Conservation (phyloP, 2,113 vertebrate genomes). For the Tichodroma muraria region DNA sequence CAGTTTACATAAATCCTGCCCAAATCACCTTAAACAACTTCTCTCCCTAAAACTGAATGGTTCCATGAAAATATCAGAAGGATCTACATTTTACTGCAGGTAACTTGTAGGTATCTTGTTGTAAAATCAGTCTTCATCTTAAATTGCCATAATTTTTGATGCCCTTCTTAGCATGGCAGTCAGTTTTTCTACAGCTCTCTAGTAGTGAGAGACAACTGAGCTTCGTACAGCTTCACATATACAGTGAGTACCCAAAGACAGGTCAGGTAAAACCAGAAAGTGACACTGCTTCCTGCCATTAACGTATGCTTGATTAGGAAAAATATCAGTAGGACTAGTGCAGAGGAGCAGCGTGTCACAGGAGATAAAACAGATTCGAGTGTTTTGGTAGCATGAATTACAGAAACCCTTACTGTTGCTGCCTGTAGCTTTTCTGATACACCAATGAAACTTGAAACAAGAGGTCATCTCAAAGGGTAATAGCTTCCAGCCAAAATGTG, state of each 20-base stretch:
- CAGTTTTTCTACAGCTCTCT: not conserved
- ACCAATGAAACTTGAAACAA: conserved; percentile 52
- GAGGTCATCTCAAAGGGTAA: conserved; percentile 36
- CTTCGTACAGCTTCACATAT: not conserved
- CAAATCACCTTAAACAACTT: not conserved
- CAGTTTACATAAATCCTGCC: not conserved
- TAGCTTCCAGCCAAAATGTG: conserved; percentile 53
- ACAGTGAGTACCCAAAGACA: not conserved
- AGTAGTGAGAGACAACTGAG: not conserved
- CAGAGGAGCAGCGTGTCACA: not conserved
- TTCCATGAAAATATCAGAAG: not conserved
- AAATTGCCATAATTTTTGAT: not conserved
- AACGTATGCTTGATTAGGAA: not conserved
- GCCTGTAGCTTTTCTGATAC: conserved; percentile 24
- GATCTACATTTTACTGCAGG: not conserved
- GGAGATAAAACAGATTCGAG: not conserved
- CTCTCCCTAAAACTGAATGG: not conserved
- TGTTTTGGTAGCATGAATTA: not conserved
- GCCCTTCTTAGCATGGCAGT: not conserved
- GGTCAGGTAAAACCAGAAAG: not conserved
- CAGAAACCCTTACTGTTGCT: not conserved
- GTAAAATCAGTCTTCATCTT: not conserved
- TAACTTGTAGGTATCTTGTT: not conserved
- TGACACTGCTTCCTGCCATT: not conserved
- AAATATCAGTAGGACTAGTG: not conserved